Conservation (phyloP, 2,888 invertebrate species). For the Himalopsyche anomala region DNA sequence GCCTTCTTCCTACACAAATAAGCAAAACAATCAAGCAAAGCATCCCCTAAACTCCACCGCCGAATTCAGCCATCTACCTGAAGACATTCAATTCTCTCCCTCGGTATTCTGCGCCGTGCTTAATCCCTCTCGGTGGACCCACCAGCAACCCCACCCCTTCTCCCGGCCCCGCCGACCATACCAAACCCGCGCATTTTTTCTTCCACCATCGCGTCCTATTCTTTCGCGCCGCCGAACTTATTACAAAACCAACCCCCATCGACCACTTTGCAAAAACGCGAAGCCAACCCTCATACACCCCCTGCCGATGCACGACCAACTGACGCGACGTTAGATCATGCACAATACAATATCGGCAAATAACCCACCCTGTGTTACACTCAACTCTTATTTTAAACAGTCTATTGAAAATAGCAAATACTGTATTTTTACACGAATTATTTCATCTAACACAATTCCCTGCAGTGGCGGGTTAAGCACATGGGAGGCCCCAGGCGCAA, state of each 20-base stretch:
- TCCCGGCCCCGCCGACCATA: background rate
- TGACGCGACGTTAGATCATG: background rate
- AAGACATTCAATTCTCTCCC: slow-evolving; percentile 23
- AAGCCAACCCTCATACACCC: background rate
- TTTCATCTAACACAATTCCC: no score
- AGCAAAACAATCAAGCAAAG: background rate
- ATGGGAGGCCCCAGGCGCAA: no score
- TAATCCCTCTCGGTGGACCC: background rate
- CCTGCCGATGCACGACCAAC: background rate
- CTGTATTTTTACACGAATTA: no score
- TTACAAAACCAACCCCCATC: background rate
- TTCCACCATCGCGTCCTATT: slow-evolving; percentile 10
- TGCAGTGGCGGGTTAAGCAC: no score
- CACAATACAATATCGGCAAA: background rate
- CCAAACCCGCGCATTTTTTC: background rate
- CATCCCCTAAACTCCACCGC: background rate
- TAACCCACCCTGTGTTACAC: no score
- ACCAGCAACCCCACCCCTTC: background rate
- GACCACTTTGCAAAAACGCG: no score
- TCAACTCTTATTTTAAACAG: no score
- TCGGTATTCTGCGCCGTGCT: slow-evolving; percentile 7
- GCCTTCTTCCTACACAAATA: background rate
- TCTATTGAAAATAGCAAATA: no score
- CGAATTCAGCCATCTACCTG: slow-evolving; percentile 17
- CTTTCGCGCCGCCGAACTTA: slow-evolving; percentile 30